Base-by-base conservation (phyloP, 2,888 invertebrate species). In the Rhingia rostrata region DNA sequence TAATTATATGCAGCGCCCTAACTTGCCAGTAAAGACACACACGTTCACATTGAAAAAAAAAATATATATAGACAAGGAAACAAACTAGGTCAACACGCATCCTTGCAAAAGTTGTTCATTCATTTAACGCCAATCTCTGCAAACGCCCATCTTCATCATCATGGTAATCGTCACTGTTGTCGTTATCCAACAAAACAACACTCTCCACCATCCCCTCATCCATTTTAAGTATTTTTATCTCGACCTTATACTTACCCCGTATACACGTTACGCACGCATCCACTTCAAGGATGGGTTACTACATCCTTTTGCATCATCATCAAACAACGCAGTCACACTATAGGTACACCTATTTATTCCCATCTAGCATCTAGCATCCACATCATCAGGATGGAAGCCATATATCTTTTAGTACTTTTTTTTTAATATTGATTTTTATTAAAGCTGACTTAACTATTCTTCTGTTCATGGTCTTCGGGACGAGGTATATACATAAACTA, bases 41-140 rank as follows among this genome's bases (percentile, higher is more conserved):
- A 10, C 12, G 47, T 43, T 35, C 54, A 45, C 45, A 67, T 14
- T 67, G 54, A 54, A 39, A 47, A 4, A 7, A 35, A 14, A n/a
- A n/a, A n/a, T n/a, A n/a, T n/a, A n/a, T n/a, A n/a, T 0, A 45
- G 2, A 45, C 4, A 53, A 43, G 22, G 22, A 45, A 47, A 43
- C 39, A 32, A 56, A 35, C 73, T 80, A 56, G 80, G 80, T 80
- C 80, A 80, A 22, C 60, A 54, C 67, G 79, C 60, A 54, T 79
- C 66, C 79, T 66, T 66, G 47, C 60, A 37, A 43, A 53, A 69
- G 33, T 61, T 74, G 22, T 80, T 74, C 80, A 73, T 80, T 74
- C 67, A 80, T 80, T 80, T 73, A 73, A 80, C 67, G 80, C 73
- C 80, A 73, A 79, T 72, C 54, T 73, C 72, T 54, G 37, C 58